Conservation (phyloP, 2,113 vertebrate genomes). For the Onychostruthus taczanowskii region DNA sequence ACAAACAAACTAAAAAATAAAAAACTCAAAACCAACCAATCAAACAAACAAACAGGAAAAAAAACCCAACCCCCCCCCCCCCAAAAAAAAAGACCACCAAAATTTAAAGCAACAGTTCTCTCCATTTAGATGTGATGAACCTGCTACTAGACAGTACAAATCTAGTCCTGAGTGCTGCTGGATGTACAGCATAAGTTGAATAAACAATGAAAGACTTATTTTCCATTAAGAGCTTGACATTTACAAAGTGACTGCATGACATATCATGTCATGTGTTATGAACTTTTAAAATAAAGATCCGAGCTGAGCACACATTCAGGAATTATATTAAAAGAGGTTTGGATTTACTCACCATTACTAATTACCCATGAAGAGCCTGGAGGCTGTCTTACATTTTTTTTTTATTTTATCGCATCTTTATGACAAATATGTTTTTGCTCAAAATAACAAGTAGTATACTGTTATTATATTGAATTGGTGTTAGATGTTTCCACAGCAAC, state of each 20-base stretch:
- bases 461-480: not conserved
- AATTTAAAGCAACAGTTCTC: not conserved
- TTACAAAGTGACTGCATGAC: not conserved
- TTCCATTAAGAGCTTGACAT: slow-evolving; percentile 5
- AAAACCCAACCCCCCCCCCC: no score
- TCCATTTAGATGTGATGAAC: not conserved
- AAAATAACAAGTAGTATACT: not conserved
- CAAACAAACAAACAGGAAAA: not conserved
- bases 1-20: not conserved
- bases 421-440: not conserved
- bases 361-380: not conserved
- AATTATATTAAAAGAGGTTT: not conserved
- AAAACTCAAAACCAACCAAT: no score
- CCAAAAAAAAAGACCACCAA: not conserved
- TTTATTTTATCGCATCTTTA: not conserved
- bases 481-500: not conserved
- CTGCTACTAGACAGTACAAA: not conserved
- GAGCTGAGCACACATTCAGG: not conserved
- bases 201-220: not conserved
- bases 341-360: not conserved
- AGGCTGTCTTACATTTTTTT: not conserved
- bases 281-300: slow-evolving; percentile 11
- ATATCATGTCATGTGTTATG: not conserved
- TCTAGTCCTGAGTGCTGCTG: not conserved
- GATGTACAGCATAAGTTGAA: not conserved